These are phyloP conservation scores for Suricata suricatta DNA, from an alignment of 2,113 vertebrate genomes.

Conservation along the genomic window DNA sequence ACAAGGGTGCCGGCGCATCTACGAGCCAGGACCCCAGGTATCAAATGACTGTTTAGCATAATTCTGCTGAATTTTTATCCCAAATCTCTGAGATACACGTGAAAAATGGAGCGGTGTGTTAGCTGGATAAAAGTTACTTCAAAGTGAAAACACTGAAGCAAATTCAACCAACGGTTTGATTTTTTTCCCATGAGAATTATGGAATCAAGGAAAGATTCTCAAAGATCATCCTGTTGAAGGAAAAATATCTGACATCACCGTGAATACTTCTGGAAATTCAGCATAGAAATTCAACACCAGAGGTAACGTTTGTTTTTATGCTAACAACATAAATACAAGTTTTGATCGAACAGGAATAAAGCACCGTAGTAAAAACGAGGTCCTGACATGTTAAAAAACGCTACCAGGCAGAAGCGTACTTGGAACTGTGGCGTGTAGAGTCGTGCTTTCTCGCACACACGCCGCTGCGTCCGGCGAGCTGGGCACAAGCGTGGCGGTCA, in stretches of 20 bases:
- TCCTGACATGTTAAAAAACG: not conserved
- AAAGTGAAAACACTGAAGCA: not conserved
- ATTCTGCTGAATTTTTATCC: not conserved
- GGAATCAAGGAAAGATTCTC: not conserved
- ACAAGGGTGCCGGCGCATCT: not conserved
- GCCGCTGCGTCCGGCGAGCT: no score
- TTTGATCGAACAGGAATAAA: not conserved
- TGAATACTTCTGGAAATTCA: not conserved
- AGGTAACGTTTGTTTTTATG: no score
- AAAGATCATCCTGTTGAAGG: not conserved
- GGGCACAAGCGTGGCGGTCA: no score
- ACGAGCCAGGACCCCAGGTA: not conserved
- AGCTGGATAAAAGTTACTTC: not conserved
- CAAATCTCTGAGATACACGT: not conserved
- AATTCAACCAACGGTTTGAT: not conserved
- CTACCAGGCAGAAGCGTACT: not conserved
- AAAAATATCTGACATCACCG: no score
- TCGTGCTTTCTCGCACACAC: not conserved
- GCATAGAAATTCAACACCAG: not conserved
- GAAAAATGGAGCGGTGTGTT: not conserved
- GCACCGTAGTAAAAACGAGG: not conserved
- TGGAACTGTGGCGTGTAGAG: not conserved
- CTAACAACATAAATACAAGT: not conserved
- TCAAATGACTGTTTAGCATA: not conserved
- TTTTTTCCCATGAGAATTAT: not conserved